A percentile compares a stretch with the other conserved stretches of the same genome.
Conservation (phyloP, 1,140 invertebrate species). For the Drosophila triauraria region DNA sequence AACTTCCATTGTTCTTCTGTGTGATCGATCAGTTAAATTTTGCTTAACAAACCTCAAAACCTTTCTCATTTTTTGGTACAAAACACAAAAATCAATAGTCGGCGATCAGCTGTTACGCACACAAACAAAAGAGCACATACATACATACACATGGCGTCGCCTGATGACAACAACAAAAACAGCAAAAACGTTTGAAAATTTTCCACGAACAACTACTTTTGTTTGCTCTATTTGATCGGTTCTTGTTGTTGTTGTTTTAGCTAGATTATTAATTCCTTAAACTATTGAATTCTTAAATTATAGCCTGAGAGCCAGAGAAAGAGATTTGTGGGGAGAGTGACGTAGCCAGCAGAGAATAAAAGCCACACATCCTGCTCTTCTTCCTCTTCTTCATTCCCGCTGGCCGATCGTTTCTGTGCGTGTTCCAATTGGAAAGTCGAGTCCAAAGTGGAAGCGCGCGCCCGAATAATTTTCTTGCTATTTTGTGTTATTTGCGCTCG, state of each 20-base stretch:
- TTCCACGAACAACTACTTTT: slow-evolving; percentile 58
- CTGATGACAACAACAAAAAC: slow-evolving; percentile 35
- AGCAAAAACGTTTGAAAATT: slow-evolving; percentile 62
- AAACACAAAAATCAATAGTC: slow-evolving; percentile 60
- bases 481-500: background rate
- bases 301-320: background rate
- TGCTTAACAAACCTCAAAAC: slow-evolving; percentile 7
- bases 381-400: slow-evolving; percentile 6
- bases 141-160: slow-evolving; percentile 25
- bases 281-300: slow-evolving; percentile 28
- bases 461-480: slow-evolving; percentile 32
- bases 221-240: slow-evolving; percentile 6
- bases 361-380: slow-evolving; percentile 14
- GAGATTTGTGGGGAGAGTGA: slow-evolving; percentile 17
- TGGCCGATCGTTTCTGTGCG: slow-evolving; percentile 49
- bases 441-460: slow-evolving; percentile 61
- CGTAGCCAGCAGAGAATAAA: slow-evolving; percentile 24
- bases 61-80: slow-evolving; percentile 1
- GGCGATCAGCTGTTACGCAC: slow-evolving; percentile 72
- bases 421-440: slow-evolving; percentile 67
- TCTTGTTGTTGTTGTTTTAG: slow-evolving; percentile 26
- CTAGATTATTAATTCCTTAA: slow-evolving; percentile 26
- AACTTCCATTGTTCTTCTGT: background rate
- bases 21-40: background rate
- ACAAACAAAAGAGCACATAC: slow-evolving; percentile 20